phyloP scores from a whole-genome alignment of 1,140 invertebrate species.

The Dolichoris vasculosae region DNA sequence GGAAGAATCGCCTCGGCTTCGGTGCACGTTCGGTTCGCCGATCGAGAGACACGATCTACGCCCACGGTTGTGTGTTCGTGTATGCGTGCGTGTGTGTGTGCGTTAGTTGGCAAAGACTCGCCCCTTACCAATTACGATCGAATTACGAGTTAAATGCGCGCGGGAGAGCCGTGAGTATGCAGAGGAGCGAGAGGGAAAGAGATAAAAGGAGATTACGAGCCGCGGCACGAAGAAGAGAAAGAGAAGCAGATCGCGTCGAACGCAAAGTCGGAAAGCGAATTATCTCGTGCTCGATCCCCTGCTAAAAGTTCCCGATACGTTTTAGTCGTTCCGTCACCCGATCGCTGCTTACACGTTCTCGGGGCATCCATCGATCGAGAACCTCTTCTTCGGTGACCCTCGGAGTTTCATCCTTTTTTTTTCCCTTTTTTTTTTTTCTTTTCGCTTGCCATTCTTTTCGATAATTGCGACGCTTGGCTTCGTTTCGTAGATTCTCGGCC shows the following conservation, averaged over 20 bases:
- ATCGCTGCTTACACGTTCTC: not conserved
- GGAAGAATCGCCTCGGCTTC: conserved; percentile 21
- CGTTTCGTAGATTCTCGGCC: too few relatives aligned
- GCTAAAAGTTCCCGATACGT: not conserved
- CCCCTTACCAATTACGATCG: conserved; percentile 57
- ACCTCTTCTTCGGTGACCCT: too few relatives aligned
- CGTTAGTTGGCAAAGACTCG: not conserved
- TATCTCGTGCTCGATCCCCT: not conserved
- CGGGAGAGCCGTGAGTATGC: conserved; percentile 44
- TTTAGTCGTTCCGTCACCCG: not conserved
- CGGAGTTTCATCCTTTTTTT: too few relatives aligned
- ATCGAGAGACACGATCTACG: conserved; percentile 46
- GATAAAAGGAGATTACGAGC: not conserved
- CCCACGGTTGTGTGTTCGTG: not conserved
- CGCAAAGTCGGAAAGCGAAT: conserved; percentile 4
- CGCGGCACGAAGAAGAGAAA: not conserved
- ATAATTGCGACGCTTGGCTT: too few relatives aligned
- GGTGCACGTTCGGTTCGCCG: conserved; percentile 2
- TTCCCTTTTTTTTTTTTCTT: too few relatives aligned
- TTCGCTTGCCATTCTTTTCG: too few relatives aligned
- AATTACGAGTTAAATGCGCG: conserved; percentile 52
- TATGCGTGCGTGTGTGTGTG: too few relatives aligned
- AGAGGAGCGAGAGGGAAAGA: conserved; percentile 52
- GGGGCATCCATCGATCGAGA: not conserved
- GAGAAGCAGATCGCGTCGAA: conserved; percentile 18